Evolutionary conservation across 1,140 invertebrate genomes (phyloP), one percentile per base, ranked within the genome.

Genomic region (Lethrus apterus): DNA sequence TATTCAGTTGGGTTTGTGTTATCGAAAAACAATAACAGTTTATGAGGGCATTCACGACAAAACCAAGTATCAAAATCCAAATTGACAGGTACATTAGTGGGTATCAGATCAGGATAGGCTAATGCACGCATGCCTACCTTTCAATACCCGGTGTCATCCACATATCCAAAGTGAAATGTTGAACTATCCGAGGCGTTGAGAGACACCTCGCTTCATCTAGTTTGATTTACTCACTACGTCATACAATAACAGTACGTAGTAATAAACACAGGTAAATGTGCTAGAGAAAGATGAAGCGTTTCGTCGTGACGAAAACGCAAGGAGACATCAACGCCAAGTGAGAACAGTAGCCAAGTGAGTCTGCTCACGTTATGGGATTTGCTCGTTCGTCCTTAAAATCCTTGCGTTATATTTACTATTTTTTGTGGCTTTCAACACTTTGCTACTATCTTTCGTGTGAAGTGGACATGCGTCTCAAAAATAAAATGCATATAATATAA

Each of bases 31-130:
- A n/a, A n/a, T n/a, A n/a, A n/a, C n/a, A n/a, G n/a, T n/a, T n/a
- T n/a, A n/a, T n/a, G n/a, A n/a, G n/a, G n/a, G n/a, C n/a, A n/a
- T n/a, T n/a, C n/a, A n/a, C n/a, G n/a, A n/a, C 35, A 23, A 38
- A 38, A 38, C 18, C 35, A 9, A 38, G 35, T 38, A 38, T 38
- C 35, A 21, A 38, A 38, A 18, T 21, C 35, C 13, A 18, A 38
- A 38, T 21, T 38, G 35, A 38, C 35, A 38, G 35, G 35, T 38
- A 38, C 35, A 38, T 38, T 38, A 38, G 18, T 21, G 35, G n/a
- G 13, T 19, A 38, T 38, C 35, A 11, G 35, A 38, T 38, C 35
- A 21, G 35, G n/a, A 18, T 21, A 38, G 18, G 35, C 18, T 38
- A 38, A 38, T 38, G 35, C 35, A 38, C 18, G 35, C 35, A 38